Evolutionary conservation across 2,113 vertebrate species (phyloP), one percentile per base, ranked within the genome.

Genomic region (Tretioscincus oriximinensis): DNA sequence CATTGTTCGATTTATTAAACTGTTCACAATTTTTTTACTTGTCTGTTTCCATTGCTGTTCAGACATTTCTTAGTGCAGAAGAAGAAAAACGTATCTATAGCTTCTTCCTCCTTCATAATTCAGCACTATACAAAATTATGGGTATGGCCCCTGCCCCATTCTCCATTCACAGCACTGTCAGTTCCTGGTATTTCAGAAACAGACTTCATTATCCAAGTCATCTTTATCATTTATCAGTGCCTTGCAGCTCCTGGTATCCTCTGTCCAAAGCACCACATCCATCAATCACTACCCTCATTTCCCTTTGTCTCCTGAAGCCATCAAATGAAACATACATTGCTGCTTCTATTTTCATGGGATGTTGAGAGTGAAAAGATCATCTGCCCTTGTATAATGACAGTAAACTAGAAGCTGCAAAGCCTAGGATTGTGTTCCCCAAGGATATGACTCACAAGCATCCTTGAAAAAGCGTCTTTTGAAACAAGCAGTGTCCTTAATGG

Each of bases 171-270:
- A 68, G 82, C 78, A 90, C 78, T 81, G 74, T 90, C 81, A 71
- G 68, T 73, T 88, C 21, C 41, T 5, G 0, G 5, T 88, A 91
- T 87, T 91, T 92, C 90, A 86, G 84, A 84, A 88, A 87, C 86
- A 90, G 77, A 88, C 85, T 87, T 91, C 87, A 82, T 90, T 86
- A 91, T 81, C 88, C 85, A 92, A 88, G 87, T 81, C 88, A 89
- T 91, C 88, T 87, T 88, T 90, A 90, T 88, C 91, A 89, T 92
- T 91, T 89, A 90, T 88, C 86, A 88, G 61, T 76, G 82, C 89
- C 93, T 85, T 81, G 54, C 72, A 88, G 85, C 83, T 79, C 83
- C 79, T 73, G 78, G 58, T 85, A 83, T 87, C 87, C 83, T 84
- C 86, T 84, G 88, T 69, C 77, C 87, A 76, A 73, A 78, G 86